phyloP scores from a whole-genome alignment of 2,113 vertebrate genomes.

The Rhineura floridana region DNA sequence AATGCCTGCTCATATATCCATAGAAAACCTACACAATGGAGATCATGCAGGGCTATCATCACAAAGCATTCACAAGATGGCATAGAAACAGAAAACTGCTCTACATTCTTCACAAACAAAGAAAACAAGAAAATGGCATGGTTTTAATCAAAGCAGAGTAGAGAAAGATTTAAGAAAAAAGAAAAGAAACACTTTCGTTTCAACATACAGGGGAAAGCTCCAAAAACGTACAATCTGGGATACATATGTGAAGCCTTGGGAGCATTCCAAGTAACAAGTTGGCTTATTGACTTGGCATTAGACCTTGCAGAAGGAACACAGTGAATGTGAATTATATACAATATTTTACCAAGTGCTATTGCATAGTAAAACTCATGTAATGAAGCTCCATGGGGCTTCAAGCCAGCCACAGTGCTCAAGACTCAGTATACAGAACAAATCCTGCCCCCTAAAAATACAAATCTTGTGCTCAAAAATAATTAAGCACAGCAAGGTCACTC shows the following conservation, averaged over 20 bases:
- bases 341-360: conserved; percentile 3
- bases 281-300: not conserved
- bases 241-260: conserved; percentile 6
- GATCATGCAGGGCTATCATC: not conserved
- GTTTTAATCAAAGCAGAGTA: not conserved
- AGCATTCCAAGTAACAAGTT: conserved; percentile 2
- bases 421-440: not conserved
- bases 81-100: not conserved
- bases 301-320: not conserved
- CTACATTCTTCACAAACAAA: not conserved
- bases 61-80: not conserved
- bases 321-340: not conserved
- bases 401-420: not conserved
- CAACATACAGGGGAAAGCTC: not conserved
- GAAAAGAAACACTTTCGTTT: not conserved
- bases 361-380: not conserved
- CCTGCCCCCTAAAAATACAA: not conserved
- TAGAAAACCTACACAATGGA: not conserved
- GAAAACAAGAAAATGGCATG: not conserved
- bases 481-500: not conserved
- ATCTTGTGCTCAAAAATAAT: conserved; percentile 2
- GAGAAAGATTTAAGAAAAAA: not conserved
- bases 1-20: not conserved
- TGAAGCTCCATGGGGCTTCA: not conserved
- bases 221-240: not conserved